Evolutionary conservation across 2,888 invertebrate genomes (phyloP), one percentile per base, ranked within the genome.

Genomic region (Euzetes globulus): DNA sequence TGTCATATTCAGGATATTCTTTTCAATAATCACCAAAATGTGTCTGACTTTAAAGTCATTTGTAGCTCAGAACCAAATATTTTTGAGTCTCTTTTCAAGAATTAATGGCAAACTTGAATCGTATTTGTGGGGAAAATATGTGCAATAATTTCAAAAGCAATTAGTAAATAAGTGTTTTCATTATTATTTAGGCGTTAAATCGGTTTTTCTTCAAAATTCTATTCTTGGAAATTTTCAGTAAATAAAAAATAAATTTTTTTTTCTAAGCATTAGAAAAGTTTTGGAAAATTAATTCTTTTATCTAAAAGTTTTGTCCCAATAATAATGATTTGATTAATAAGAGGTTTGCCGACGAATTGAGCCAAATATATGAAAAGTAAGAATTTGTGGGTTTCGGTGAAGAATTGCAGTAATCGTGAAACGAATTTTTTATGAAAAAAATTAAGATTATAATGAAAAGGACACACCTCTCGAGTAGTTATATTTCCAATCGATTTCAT

Each of bases 401-500:
- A 27, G 29, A 58, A 58, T 58, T 27, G 27, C 27, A 17, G 13
- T 58, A 29, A 29, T 27, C 58, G 58, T 58, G 58, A 29, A 58
- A 29, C 22, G 58, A 58, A 58, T 58, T 58, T 55, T 55, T 50
- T n/a, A 5, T 1, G 2, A 5, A 1, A 19, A 50, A 50, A 50
- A 50, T 22, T 25, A 55, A 55, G 13, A 55, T 22, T 55, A 22
- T 55, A n/a, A 50, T 19, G 19, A 50, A 19, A 58, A 25, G 27
- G 27, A 29, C 58, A 58, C 58, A 29, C 58, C 58, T 58, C 29
- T 58, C 11, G 2, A 58, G 27, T 58, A 15, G 27, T 58, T 58
- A 58, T 58, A 58, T 58, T 58, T 29, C 58, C 58, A 65, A 65
- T 65, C 63, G 37, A 65, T 65, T 65, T 65, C 33, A 65, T 29